These are phyloP conservation scores for Ligdia adustata DNA, from an alignment of 2,888 invertebrate genomes.

Conservation along the genomic window DNA sequence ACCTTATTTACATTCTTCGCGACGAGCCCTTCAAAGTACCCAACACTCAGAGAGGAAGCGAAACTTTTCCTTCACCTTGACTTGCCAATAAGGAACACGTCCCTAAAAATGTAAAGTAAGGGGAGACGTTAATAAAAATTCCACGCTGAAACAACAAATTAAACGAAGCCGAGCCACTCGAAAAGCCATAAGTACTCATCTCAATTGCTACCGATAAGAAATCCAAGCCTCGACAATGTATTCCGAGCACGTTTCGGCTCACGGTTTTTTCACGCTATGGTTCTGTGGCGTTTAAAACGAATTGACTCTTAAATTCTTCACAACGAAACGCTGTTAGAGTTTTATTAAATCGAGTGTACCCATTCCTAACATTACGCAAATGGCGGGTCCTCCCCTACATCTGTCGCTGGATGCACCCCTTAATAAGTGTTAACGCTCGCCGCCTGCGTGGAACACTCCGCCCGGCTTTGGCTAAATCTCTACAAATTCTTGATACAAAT, in stretches of 20 bases:
- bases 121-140: constrained; percentile 83
- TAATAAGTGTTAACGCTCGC: constrained; percentile 84
- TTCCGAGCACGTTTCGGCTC: constrained; percentile 81
- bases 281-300: constrained; percentile 80
- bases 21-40: constrained; percentile 37
- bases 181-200: constrained; percentile 84
- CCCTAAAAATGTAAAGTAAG: constrained; percentile 74
- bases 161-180: constrained; percentile 84
- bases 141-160: constrained; percentile 83
- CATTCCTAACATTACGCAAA: constrained; percentile 83
- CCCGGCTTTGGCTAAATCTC: constrained; percentile 80
- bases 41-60: constrained; percentile 47
- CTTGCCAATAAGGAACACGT: constrained; percentile 63
- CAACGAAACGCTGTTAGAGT: constrained; percentile 82
- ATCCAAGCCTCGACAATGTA: constrained; percentile 82
- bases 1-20: constrained; percentile 20
- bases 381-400: constrained; percentile 82
- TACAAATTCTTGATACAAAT: constrained; percentile 84
- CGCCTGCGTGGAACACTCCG: constrained; percentile 79
- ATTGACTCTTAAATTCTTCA: constrained; percentile 83
- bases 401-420: constrained; percentile 84
- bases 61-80: constrained; percentile 62
- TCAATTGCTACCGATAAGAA: constrained; percentile 84
- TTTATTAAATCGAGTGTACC: constrained; percentile 85
- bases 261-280: constrained; percentile 80